Conservation (phyloP, 2,797 vertebrate genomes). For the Tenualosa thibaudeaui region DNA sequence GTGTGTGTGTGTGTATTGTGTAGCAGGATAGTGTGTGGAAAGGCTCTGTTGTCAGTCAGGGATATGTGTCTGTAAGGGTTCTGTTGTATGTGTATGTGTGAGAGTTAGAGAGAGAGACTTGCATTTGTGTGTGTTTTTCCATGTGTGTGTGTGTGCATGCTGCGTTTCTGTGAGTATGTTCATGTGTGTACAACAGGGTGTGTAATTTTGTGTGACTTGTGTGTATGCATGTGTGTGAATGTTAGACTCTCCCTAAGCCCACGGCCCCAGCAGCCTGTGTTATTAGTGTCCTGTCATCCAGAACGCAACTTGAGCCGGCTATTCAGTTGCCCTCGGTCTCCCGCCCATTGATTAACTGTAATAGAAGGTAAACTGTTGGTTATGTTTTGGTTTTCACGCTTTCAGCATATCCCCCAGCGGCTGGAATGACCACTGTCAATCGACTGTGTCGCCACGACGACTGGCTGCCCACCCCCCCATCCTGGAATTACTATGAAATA, state of each 20-base stretch:
- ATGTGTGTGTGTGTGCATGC: neutral
- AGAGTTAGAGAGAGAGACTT: no score
- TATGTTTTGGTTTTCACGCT: conserved; percentile 51
- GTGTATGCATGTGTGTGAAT: neutral
- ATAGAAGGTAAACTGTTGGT: conserved; percentile 47
- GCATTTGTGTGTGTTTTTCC: neutral
- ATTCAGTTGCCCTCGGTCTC: conserved; percentile 45
- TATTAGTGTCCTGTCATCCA: conserved; percentile 59
- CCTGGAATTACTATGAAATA: conserved; percentile 52
- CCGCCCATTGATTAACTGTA: conserved; percentile 49
- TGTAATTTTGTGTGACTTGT: neutral
- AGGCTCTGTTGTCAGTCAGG: no score
- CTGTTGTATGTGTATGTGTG: no score
- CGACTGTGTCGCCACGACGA: conserved; percentile 36
- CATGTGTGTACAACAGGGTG: neutral
- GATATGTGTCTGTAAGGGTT: no score
- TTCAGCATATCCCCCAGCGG: conserved; percentile 51
- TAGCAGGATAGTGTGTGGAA: neutral
- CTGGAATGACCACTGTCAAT: conserved; percentile 47
- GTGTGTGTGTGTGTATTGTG: neutral
- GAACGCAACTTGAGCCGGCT: conserved; percentile 47
- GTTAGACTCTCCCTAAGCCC: neutral
- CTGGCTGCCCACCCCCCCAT: conserved; percentile 42
- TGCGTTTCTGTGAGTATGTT: neutral
- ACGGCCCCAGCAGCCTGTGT: conserved; percentile 44